Base-by-base conservation (phyloP, 92 coral and sea anemone species). In the Nematostella vectensis region DNA sequence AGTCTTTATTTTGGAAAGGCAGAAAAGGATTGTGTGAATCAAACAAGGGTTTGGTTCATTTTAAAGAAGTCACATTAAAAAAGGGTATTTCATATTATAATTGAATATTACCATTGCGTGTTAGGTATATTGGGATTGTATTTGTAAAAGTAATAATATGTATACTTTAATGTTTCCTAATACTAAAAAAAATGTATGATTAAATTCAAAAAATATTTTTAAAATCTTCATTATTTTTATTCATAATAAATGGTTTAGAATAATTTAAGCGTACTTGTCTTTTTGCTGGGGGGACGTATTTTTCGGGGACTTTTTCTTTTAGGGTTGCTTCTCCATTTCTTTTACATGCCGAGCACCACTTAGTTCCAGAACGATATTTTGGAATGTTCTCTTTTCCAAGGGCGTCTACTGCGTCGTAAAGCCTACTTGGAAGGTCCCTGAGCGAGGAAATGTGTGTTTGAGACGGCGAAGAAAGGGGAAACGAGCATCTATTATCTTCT, bases 401-500 rank as follows among this genome's bases (percentile, higher is more conserved):
- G 27, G 0, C 20, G 31, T 64, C 64, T 51, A 54, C 38, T 1
- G 44, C 64, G 13, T 31, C 24, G 20, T 47, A 64, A 30, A 64
- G 48, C 6, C 71, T 4, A 31, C 36, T 48, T 17, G 61, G 71
- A 29, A 54, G 15, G 17, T 26, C 2, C 8, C 4, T 17, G 18
- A 45, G 51, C 9, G 17, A 45, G 51, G 4, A 17, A 8, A 17
- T 45, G 51, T 45, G 23, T 11, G 9, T 4, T 4, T 17, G 11
- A 9, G 51, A 45, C 9, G 51, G 4, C 2, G 3, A 16, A 15
- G 40, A 2, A 2, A 15, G 8, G 11, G 75, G 61, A 28, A 58
- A 62, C 42, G 61, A 69, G 57, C 67, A 58, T 27, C 67, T 26
- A 36, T 49, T 50, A 38, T 69, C 57, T 44, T 31, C 30, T 28